A percentile compares a stretch with the other conserved stretches of the same genome.
phyloP scores from a whole-genome alignment of 2,888 invertebrate species.

The Hedychridium roseum region DNA sequence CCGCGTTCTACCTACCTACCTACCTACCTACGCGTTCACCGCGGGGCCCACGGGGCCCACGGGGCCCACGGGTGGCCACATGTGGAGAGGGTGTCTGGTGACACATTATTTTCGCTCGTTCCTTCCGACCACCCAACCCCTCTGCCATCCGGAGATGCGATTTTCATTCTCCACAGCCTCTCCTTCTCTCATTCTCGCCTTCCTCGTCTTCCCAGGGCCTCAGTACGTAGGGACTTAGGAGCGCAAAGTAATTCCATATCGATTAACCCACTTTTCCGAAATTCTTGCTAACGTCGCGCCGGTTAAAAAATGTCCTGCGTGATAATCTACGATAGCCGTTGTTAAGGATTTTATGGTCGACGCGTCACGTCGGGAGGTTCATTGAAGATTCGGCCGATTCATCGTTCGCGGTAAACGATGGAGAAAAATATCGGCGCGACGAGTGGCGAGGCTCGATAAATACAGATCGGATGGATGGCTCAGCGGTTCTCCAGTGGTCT shows the following conservation, averaged over 20 bases:
- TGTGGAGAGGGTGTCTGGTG: constrained; percentile 50
- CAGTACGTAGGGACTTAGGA: no score
- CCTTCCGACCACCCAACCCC: constrained; percentile 30
- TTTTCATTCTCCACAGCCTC: constrained; percentile 11
- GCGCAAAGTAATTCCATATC: no score
- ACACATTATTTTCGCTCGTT: constrained; percentile 52
- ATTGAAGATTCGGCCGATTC: no score
- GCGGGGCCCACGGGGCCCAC: constrained; percentile 16
- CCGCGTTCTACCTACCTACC: constrained; percentile 21
- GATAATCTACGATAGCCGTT: no score
- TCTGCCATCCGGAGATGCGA: constrained; percentile 9
- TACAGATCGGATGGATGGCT: constrained; percentile 5
- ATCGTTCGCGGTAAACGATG: no score
- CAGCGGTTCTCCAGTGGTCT: constrained; percentile 2
- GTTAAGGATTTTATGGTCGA: no score
- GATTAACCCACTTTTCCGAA: background rate
- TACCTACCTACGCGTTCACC: constrained; percentile 32
- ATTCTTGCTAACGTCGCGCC: background rate
- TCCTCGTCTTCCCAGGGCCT: no score
- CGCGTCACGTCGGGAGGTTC: no score
- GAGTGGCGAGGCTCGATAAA: constrained; percentile 5
- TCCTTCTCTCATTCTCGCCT: background rate
- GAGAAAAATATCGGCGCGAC: background rate
- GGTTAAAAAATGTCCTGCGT: no score
- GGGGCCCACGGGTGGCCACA: constrained; percentile 45